Evolutionary conservation across 1,140 invertebrate species (phyloP).

Genomic region (Drosophila nasuta): DNA sequence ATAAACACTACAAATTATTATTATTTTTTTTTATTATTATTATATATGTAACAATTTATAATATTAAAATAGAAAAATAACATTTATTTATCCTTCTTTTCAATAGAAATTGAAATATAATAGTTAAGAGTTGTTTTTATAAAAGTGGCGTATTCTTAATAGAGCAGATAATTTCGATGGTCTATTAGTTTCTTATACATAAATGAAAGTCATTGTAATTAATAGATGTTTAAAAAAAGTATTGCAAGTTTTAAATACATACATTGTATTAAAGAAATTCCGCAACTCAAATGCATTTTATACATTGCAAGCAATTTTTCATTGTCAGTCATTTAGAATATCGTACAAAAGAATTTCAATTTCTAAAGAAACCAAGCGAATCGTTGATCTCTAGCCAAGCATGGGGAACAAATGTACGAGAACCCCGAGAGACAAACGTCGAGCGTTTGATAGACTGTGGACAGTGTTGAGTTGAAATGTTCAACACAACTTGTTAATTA

Average conservation of each 20-base stretch:
- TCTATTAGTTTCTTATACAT: too few relatives aligned
- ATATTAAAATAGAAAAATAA: too few relatives aligned
- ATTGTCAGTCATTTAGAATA: conserved; percentile 13
- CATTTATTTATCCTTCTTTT: too few relatives aligned
- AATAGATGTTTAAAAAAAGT: neutral
- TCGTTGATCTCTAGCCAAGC: conserved; percentile 28
- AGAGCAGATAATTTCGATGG: too few relatives aligned
- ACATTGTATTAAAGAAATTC: neutral
- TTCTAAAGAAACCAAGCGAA: conserved; percentile 18
- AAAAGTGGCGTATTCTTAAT: too few relatives aligned
- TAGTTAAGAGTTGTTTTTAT: too few relatives aligned
- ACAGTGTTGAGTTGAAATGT: conserved; percentile 36
- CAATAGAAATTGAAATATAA: too few relatives aligned
- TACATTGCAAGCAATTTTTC: conserved; percentile 5
- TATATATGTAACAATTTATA: too few relatives aligned
- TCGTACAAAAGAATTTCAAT: conserved; percentile 39
- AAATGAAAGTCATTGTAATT: neutral
- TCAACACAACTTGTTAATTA: conserved; percentile 42
- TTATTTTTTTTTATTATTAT: too few relatives aligned
- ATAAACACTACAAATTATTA: too few relatives aligned
- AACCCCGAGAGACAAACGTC: conserved; percentile 26
- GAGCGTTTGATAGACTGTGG: conserved; percentile 23
- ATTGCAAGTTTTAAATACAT: neutral
- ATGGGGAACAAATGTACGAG: conserved; percentile 32
- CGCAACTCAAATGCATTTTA: neutral